These are phyloP conservation scores for Lepetodrilus schrolli DNA, from an alignment of 2,888 invertebrate species.

Conservation along the genomic window DNA sequence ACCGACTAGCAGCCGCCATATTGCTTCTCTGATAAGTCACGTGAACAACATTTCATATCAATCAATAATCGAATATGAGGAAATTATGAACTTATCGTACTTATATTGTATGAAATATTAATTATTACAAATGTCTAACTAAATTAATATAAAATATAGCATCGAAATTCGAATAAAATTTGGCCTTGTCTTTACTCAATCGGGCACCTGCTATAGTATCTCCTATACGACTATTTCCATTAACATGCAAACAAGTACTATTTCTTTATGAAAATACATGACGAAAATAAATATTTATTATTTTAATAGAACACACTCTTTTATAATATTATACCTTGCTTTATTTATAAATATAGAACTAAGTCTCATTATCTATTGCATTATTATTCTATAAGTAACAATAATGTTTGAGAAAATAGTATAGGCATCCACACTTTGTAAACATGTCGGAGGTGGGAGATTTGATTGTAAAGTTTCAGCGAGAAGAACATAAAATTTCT, in stretches of 20 bases:
- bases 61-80: not conserved
- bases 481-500: slow-evolving; percentile 88
- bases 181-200: not conserved
- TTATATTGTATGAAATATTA: too few relatives aligned
- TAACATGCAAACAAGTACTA: too few relatives aligned
- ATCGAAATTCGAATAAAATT: too few relatives aligned
- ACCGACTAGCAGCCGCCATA: slow-evolving; percentile 18
- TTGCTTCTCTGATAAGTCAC: slow-evolving; percentile 16
- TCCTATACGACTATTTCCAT: not conserved
- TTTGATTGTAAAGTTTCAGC: slow-evolving; percentile 92
- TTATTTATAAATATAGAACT: not conserved
- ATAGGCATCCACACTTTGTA: not conserved
- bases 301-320: not conserved
- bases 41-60: not conserved
- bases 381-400: not conserved
- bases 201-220: not conserved
- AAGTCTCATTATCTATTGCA: not conserved
- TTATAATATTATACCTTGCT: not conserved
- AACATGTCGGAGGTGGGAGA: slow-evolving; percentile 47
- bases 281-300: too few relatives aligned
- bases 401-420: not conserved
- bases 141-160: too few relatives aligned
- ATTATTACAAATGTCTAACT: too few relatives aligned
- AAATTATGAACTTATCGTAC: too few relatives aligned
- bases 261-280: too few relatives aligned